Base-by-base conservation (phyloP, 1,140 invertebrate species). In the Trichomalopsis sarcophagae region DNA sequence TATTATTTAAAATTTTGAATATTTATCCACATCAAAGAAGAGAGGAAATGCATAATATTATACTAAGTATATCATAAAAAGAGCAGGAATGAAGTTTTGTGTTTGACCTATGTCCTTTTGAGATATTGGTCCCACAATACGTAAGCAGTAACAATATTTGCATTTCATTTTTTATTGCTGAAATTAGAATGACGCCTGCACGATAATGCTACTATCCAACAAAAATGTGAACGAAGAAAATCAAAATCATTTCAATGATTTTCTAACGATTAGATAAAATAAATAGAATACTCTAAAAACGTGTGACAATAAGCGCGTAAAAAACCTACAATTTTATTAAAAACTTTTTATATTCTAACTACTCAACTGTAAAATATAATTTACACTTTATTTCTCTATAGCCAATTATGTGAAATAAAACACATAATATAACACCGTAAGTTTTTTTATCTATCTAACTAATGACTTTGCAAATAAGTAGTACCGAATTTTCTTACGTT, bases 231-330 rank as follows among this genome's bases (percentile, higher is more conserved):
- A 50, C n/a, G 62, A 69, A 66, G 13, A 85, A 82, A 77, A 78
- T 82, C 36, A 6, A 82, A 78, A 36, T 71, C 27, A 27, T 76
- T 36, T n/a, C 40, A 47, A 85, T 82, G 83, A 85, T 84, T 79
- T 87, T 81, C 75, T 81, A 77, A 82, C 68, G 81, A 82, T 85
- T 81, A 85, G 78, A 86, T 83, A 87, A 81, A 88, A 87, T 88
- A 87, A 87, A 88, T 88, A 87, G 87, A 86, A 87, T 87, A 86
- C 78, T 86, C 84, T 88, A 87, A 84, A 88, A 85, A 86, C 84
- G 79, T 83, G 36, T 84, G 79, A 82, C 81, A 84, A 86, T 86
- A 75, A 75, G n/a, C 82, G 74, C 84, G 79, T 84, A 85, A 84
- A 84, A 86, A 81, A 85, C 80, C 84, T 87, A 82, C 71, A 88